phyloP scores from a whole-genome alignment of 2,888 invertebrate genomes.

The Argynnis bischoffii region DNA sequence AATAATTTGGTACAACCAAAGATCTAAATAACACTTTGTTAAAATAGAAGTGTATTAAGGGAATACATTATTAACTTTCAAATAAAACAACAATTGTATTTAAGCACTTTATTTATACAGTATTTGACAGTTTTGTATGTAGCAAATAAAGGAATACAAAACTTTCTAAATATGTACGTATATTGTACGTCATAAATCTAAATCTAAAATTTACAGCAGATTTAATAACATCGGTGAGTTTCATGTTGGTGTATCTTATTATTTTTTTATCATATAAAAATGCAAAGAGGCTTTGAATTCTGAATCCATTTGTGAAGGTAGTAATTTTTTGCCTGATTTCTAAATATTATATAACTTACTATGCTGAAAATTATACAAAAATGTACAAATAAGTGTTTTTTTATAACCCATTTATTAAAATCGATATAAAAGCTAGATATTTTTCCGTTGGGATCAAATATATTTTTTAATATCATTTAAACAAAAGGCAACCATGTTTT shows the following conservation, averaged over 20 bases:
- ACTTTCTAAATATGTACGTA: slow-evolving; percentile 48
- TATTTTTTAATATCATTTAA: too few relatives aligned
- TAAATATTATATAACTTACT: not conserved
- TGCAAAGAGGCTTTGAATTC: not conserved
- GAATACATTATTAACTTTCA: not conserved
- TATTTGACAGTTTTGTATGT: slow-evolving; percentile 69
- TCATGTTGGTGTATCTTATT: slow-evolving; percentile 8
- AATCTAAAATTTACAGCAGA: slow-evolving; percentile 50
- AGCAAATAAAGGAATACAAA: slow-evolving; percentile 59
- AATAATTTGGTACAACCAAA: too few relatives aligned
- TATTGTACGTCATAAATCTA: slow-evolving; percentile 39
- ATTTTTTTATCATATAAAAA: slow-evolving; percentile 11
- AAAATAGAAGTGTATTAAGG: too few relatives aligned
- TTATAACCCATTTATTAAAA: too few relatives aligned
- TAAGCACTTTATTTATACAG: slow-evolving; percentile 71
- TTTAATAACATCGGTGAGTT: slow-evolving; percentile 18
- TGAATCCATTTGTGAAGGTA: not conserved
- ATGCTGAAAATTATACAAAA: too few relatives aligned
- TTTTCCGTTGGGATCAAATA: too few relatives aligned
- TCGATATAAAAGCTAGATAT: too few relatives aligned
- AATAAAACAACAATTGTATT: slow-evolving; percentile 43
- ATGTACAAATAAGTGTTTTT: too few relatives aligned
- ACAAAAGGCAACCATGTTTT: too few relatives aligned
- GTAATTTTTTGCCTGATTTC: not conserved
- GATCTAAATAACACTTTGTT: too few relatives aligned